Percentiles rank a stretch among this genome's conserved stretches.
phyloP scores from a whole-genome alignment of 2,888 invertebrate species.

The Leucania comma region DNA sequence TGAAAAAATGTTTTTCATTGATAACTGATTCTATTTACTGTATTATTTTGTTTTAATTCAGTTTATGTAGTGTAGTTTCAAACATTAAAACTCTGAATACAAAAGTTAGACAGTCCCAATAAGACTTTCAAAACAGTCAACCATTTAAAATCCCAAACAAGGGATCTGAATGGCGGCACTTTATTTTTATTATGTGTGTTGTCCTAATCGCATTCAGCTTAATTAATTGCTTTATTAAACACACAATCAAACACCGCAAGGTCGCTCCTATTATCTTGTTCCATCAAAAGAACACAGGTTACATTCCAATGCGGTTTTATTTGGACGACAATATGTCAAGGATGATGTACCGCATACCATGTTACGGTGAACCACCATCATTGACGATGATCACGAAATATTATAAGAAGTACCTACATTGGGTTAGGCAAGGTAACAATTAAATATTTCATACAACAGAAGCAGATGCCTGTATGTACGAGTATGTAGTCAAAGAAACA shows the following conservation, averaged over 20 bases:
- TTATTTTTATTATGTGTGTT: neutral
- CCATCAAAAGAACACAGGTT: constrained; percentile 23
- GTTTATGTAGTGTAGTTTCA: neutral
- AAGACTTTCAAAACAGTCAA: neutral
- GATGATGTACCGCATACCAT: constrained; percentile 24
- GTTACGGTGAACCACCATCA: neutral
- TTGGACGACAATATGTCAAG: constrained; percentile 42
- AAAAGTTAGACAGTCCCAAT: neutral
- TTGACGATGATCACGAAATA: constrained; percentile 3
- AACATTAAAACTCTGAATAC: neutral
- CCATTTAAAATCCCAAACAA: constrained; percentile 1
- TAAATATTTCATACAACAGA: constrained; percentile 7
- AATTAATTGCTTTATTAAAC: constrained; percentile 16
- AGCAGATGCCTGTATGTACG: neutral
- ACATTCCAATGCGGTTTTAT: constrained; percentile 35
- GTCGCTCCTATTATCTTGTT: constrained; percentile 19
- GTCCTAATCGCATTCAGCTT: constrained; percentile 1
- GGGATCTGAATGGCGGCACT: neutral
- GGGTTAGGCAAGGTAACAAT: constrained; percentile 18
- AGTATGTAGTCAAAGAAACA: neutral
- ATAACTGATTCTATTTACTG: neutral
- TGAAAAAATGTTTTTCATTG: no score
- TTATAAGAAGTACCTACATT: neutral
- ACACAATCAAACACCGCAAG: constrained; percentile 21
- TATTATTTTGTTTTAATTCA: neutral